Base-by-base conservation (phyloP, 2,888 invertebrate genomes). In the Eristalis arbustorum region DNA sequence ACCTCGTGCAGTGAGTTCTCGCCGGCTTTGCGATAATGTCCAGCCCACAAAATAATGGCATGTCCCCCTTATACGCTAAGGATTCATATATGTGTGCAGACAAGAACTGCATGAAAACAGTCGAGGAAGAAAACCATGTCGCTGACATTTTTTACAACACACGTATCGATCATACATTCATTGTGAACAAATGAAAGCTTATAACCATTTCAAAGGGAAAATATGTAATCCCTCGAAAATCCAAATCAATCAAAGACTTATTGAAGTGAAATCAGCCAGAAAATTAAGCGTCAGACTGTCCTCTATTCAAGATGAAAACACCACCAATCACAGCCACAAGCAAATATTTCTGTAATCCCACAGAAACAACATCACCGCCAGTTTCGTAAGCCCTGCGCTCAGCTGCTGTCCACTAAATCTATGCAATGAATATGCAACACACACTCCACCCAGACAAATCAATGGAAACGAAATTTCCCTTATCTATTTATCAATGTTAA, bases 401-500 rank as follows among this genome's bases (percentile, higher is more conserved):
- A 49, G 49, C 13, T 2, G n/a, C 42, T 10, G 28, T 67, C 49
- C 18, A 28, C 25, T 31, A 31, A 31, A 49, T 49, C 18, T 67
- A 5, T 18, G 18, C 18, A 49, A 49, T 49, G 49, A 49, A 49
- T 49, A 49, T 49, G 49, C 49, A 49, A 49, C 49, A 49, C 49
- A 49, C 18, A 49, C 49, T 49, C 49, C 49, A 49, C 49, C 49
- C 49, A 18, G 18, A 5, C 18, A 2, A 49, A 37, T 68, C 34
- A 62, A 73, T 62, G 59, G 73, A 63, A 37, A 64, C n/a, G 68
- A 59, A 69, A 61, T 64, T 81, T 69, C 69, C 63, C 74, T 63
- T 56, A 73, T 74, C 73, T 69, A 78, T 64, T 74, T 59, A 73
- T 63, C 66, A 42, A 59, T 49, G 59, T 14, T 34, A 74, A 80